Percentiles rank a stretch among this genome's conserved stretches.
phyloP scores from a whole-genome alignment of 2,888 invertebrate genomes.

The Icerya purchasi region DNA sequence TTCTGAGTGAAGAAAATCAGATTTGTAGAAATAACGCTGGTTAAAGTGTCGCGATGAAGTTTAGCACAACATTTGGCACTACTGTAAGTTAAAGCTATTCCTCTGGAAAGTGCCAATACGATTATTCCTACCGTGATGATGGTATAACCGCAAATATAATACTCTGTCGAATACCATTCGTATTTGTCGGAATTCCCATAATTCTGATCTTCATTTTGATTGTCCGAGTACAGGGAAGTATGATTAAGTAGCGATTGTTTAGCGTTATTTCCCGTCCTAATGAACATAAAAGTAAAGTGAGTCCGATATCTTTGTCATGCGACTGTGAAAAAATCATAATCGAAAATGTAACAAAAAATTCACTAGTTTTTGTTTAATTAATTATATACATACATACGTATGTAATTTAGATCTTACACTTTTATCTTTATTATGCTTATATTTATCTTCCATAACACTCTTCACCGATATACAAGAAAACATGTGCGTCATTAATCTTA shows the following conservation, averaged over 20 bases:
- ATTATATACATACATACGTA: too few species aligned
- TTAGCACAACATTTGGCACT: conserved; percentile 51
- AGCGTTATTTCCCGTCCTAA: neutral
- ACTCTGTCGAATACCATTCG: conserved; percentile 1
- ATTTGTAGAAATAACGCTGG: conserved; percentile 46
- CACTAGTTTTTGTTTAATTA: too few species aligned
- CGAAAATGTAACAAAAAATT: too few species aligned
- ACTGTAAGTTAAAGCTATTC: conserved; percentile 45
- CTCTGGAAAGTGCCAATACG: conserved; percentile 27
- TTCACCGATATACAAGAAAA: too few species aligned
- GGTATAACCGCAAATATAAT: conserved; percentile 9
- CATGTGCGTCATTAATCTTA: too few species aligned
- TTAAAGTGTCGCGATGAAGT: conserved; percentile 59
- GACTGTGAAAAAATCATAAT: too few species aligned
- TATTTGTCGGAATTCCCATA: neutral
- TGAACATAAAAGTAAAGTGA: too few species aligned
- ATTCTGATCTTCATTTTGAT: neutral
- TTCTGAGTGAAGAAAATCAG: conserved; percentile 68
- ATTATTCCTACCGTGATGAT: conserved; percentile 11
- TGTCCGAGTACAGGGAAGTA: neutral
- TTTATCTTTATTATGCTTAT: too few species aligned
- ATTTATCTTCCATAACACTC: too few species aligned
- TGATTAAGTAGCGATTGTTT: neutral
- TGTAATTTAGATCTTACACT: too few species aligned
- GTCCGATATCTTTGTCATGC: too few species aligned